Evolutionary conservation across 2,113 vertebrate species (phyloP), one percentile per base, ranked within the genome.

Genomic region (Tragelaphus buxtoni): DNA sequence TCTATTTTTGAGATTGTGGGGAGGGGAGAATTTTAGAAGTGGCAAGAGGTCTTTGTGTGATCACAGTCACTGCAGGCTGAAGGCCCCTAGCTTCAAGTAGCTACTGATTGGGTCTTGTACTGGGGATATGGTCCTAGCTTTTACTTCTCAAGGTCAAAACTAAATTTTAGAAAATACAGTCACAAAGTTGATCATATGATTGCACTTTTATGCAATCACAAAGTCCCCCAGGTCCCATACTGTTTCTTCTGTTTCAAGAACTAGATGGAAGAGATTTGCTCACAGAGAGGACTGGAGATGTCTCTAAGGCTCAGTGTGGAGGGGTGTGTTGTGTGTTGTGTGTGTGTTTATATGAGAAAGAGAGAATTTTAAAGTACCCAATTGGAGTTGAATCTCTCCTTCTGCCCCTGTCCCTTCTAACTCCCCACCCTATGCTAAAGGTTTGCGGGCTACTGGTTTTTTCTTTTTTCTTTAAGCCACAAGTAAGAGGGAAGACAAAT

Each of bases 111-210:
- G 69, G 17, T 90, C 47, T 74, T 72, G 42, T 79, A n/a, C 28
- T 55, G 24, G 42, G 77, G 24, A 76, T 90, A 8, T 10, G 42
- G 49, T 32, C 14, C 55, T 84, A 14, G 45, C 22, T 97, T 94
- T 84, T 93, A 42, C 74, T 96, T 83, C 94, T 10, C 11, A 83
- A 91, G 88, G 79, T 88, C 79, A 60, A 42, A 96, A 76, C 39
- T 89, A 60, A 88, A 87, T 90, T 90, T 97, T 49, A 74, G 87
- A 92, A 94, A 92, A 86, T 32, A 18, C 69, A 83, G 2, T 60
- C 47, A 53, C n/a, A 79, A 96, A 89, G 65, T 96, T 91, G 69
- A 39, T 18, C 42, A 55, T 39, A 35, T 69, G 65, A 39, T 39
- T 69, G 65, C 9, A 69, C n/a, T 69, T 69, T 69, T 22, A 69